Evolutionary conservation across 2,113 vertebrate genomes (phyloP).

Genomic region (Tyto alba): DNA sequence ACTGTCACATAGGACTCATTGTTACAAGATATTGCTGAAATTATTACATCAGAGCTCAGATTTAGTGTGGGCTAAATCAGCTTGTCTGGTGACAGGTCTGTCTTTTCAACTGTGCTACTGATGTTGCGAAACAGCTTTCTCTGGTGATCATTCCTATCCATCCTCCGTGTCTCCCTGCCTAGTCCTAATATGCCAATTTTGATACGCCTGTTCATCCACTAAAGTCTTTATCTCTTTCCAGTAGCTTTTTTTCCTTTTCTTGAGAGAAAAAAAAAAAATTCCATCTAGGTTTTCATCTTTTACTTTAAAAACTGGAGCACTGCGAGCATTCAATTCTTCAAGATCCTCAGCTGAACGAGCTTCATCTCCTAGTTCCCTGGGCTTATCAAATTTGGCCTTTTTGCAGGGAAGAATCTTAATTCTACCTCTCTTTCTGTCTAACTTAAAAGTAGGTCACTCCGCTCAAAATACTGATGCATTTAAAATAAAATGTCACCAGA

Average conservation of each 20-base stretch:
- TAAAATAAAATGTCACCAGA: background rate
- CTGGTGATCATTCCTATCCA: background rate
- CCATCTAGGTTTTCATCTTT: background rate
- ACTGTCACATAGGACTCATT: background rate
- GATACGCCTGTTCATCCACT: background rate
- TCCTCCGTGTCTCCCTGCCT: rapidly evolving
- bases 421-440: background rate
- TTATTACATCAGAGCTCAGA: background rate
- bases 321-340: background rate
- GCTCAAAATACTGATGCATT: background rate
- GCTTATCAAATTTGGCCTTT: background rate
- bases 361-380: background rate
- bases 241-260: background rate
- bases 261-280: background rate
- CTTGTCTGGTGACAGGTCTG: background rate
- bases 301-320: background rate
- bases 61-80: background rate
- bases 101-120: background rate
- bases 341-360: background rate
- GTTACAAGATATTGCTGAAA: background rate
- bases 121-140: background rate
- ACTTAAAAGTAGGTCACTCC: background rate
- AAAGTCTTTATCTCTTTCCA: background rate
- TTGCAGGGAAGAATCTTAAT: background rate
- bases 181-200: background rate